These are phyloP conservation scores for Troides helena DNA, from an alignment of 2,888 invertebrate species.

Conservation along the genomic window DNA sequence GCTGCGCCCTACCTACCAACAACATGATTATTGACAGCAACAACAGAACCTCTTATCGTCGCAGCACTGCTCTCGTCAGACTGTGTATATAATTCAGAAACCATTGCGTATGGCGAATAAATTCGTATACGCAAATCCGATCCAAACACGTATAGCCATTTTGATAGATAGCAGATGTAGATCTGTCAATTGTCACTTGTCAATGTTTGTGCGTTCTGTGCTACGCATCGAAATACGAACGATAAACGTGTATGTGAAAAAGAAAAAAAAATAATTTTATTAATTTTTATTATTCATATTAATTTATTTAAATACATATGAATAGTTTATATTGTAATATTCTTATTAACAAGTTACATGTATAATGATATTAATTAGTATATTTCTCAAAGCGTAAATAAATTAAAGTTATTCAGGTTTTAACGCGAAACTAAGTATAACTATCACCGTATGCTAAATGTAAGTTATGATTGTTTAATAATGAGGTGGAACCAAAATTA, in stretches of 20 bases:
- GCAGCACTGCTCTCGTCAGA: conserved; percentile 50
- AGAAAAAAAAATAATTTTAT: too few species aligned
- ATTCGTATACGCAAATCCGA: conserved; percentile 63
- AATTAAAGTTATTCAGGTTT: too few species aligned
- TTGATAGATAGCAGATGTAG: conserved; percentile 38
- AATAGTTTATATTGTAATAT: too few species aligned
- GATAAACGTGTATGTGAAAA: neutral
- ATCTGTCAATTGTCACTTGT: conserved; percentile 16
- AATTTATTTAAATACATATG: too few species aligned
- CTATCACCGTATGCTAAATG: too few species aligned
- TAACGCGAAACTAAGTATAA: too few species aligned
- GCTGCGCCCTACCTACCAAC: conserved; percentile 62
- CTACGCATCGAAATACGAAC: neutral
- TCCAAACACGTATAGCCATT: conserved; percentile 69
- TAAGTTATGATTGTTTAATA: too few species aligned
- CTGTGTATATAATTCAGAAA: conserved; percentile 55
- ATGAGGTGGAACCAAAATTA: too few species aligned
- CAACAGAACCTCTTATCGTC: conserved; percentile 44
- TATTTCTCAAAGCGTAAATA: too few species aligned
- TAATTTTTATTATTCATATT: too few species aligned
- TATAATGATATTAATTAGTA: too few species aligned
- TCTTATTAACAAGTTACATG: too few species aligned
- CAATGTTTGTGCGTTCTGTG: neutral
- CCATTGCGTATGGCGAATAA: conserved; percentile 62
- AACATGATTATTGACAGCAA: conserved; percentile 56